Evolutionary conservation across 2,888 invertebrate genomes (phyloP).

Genomic region (Xylota segnis): DNA sequence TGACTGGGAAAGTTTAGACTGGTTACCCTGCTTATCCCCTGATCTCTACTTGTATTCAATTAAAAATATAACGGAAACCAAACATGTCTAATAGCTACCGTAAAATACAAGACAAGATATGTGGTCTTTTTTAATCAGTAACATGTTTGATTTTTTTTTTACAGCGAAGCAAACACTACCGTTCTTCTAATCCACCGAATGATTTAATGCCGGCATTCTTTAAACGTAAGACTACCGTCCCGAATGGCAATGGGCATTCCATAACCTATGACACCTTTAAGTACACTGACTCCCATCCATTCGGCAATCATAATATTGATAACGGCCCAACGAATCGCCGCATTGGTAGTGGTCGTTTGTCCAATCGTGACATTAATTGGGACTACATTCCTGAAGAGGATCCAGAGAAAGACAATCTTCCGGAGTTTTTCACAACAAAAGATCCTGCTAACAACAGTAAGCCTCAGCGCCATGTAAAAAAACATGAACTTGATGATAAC

Average conservation of each 20-base stretch:
- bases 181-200: conserved; percentile 68
- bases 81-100: too few species aligned
- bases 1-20: too few species aligned
- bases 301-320: conserved; percentile 39
- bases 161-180: conserved; percentile 51
- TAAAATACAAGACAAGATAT: too few species aligned
- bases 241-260: conserved; percentile 35
- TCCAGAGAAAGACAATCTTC: conserved; percentile 38
- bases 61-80: too few species aligned
- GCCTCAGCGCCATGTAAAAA: conserved; percentile 36
- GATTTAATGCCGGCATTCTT: conserved; percentile 82
- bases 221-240: conserved; percentile 79
- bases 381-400: conserved; percentile 74
- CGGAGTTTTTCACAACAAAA: conserved; percentile 69
- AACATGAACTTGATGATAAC: conserved; percentile 77
- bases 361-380: conserved; percentile 80
- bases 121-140: not conserved
- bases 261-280: conserved; percentile 61
- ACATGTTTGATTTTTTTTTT: conserved; percentile 12
- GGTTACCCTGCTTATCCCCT: too few species aligned
- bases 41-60: too few species aligned
- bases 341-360: conserved; percentile 83
- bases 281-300: conserved; percentile 49
- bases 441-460: not conserved
- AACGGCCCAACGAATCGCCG: conserved; percentile 78